phyloP scores from a whole-genome alignment of 2,113 vertebrate genomes.

The Centropus bengalensis region DNA sequence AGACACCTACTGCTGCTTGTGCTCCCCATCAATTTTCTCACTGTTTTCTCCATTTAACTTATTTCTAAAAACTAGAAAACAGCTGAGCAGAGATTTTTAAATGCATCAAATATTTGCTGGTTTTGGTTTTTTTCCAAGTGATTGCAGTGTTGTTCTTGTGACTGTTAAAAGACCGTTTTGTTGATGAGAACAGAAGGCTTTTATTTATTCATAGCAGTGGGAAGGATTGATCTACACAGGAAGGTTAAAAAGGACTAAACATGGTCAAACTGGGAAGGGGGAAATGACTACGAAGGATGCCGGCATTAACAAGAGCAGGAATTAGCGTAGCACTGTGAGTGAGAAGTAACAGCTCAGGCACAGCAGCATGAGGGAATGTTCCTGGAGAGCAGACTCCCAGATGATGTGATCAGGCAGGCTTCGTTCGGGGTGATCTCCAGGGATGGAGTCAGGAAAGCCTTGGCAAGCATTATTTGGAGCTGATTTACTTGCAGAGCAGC shows the following conservation, averaged over 20 bases:
- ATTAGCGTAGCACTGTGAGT: background rate
- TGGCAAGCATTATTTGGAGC: background rate
- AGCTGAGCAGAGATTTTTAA: conserved; percentile 1
- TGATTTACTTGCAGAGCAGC: background rate
- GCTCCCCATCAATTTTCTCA: background rate
- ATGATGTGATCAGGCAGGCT: background rate
- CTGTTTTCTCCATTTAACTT: background rate
- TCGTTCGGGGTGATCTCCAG: background rate
- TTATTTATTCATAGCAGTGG: conserved; percentile 57
- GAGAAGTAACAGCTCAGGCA: background rate
- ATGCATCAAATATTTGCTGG: conserved; percentile 15
- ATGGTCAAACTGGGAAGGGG: background rate
- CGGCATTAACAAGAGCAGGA: background rate
- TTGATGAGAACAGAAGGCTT: conserved; percentile 47
- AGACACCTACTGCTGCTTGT: background rate
- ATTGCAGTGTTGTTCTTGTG: conserved; percentile 50
- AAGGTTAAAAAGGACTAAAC: conserved; percentile 48
- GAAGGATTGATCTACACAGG: conserved; percentile 9
- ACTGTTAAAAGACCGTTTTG: conserved; percentile 40
- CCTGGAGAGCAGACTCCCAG: background rate
- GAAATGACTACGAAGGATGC: background rate
- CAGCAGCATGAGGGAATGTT: background rate
- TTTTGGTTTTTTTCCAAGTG: background rate
- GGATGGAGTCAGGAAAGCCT: background rate
- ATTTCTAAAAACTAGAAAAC: conserved; percentile 9